These are phyloP conservation scores for Darevskia mixta DNA, from an alignment of 2,797 vertebrate species.

Conservation along the genomic window DNA sequence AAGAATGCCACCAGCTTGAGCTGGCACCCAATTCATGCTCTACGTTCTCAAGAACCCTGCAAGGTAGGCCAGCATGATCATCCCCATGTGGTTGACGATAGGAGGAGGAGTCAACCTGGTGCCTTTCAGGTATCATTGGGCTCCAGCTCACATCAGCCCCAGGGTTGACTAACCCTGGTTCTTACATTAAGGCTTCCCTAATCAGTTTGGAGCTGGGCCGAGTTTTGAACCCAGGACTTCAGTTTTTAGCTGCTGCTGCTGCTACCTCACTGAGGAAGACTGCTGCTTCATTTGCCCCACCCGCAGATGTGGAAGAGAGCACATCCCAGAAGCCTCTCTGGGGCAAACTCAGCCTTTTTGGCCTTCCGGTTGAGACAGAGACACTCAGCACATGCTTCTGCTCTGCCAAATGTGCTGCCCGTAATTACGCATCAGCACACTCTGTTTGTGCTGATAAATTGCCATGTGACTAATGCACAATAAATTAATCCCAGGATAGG, in stretches of 20 bases:
- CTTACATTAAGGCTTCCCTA: no score
- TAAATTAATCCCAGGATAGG: neutral
- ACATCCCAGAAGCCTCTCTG: neutral
- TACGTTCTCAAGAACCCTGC: neutral
- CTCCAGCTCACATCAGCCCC: no score
- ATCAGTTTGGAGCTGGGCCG: neutral
- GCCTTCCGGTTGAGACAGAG: neutral
- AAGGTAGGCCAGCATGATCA: neutral
- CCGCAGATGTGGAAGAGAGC: neutral
- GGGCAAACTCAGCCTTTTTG: neutral
- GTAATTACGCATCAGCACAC: slow-evolving; percentile 24
- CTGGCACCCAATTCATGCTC: neutral
- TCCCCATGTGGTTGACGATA: neutral
- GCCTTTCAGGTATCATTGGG: no score
- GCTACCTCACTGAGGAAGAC: no score
- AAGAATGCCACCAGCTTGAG: no score
- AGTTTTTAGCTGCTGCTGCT: neutral
- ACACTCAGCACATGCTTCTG: neutral
- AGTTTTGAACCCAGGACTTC: neutral
- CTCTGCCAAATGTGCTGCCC: neutral
- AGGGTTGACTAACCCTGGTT: no score
- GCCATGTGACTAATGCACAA: slow-evolving; percentile 16
- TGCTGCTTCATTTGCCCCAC: neutral
- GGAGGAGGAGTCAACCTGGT: no score
- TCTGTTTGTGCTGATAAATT: slow-evolving; percentile 22